A percentile compares a stretch with the other conserved stretches of the same genome.
Evolutionary conservation across 2,888 invertebrate species (phyloP).

Genomic region (Drosophila lacicola): DNA sequence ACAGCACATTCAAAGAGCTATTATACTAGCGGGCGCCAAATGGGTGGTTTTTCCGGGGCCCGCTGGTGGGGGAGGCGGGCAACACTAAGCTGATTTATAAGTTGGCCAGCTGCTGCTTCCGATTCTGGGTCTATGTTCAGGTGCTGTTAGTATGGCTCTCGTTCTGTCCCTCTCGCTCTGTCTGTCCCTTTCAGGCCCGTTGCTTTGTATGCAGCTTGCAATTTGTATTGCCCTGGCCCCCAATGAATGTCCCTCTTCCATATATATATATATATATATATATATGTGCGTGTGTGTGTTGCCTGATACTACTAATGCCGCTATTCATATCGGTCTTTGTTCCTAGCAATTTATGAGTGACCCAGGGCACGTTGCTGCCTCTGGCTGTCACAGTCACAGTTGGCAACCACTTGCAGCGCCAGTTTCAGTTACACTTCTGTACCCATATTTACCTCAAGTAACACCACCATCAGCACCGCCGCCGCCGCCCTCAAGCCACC

Average conservation of each 20-base stretch:
- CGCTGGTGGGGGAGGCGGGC: neutral
- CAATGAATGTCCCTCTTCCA: neutral
- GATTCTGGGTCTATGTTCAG: conserved; percentile 24
- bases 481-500: neutral
- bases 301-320: conserved; percentile 73
- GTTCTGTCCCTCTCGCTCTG: too few species aligned
- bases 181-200: conserved; percentile 1
- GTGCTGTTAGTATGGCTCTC: too few species aligned
- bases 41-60: neutral
- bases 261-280: neutral
- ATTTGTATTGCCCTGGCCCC: conserved; percentile 54
- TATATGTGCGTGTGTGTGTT: conserved; percentile 21
- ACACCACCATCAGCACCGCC: neutral
- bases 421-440: conserved; percentile 19
- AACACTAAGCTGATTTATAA: conserved; percentile 57
- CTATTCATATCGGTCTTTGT: conserved; percentile 60
- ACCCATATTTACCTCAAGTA: neutral
- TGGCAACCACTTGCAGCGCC: conserved; percentile 24
- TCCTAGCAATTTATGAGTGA: conserved; percentile 64
- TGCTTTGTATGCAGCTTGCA: conserved; percentile 67
- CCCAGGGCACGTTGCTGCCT: conserved; percentile 30
- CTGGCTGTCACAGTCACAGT: conserved; percentile 24
- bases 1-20: neutral
- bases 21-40: neutral
- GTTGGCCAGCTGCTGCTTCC: conserved; percentile 35